Evolutionary conservation across 2,888 invertebrate genomes (phyloP), one percentile per base, ranked within the genome.

Genomic region (Anorthoa munda): DNA sequence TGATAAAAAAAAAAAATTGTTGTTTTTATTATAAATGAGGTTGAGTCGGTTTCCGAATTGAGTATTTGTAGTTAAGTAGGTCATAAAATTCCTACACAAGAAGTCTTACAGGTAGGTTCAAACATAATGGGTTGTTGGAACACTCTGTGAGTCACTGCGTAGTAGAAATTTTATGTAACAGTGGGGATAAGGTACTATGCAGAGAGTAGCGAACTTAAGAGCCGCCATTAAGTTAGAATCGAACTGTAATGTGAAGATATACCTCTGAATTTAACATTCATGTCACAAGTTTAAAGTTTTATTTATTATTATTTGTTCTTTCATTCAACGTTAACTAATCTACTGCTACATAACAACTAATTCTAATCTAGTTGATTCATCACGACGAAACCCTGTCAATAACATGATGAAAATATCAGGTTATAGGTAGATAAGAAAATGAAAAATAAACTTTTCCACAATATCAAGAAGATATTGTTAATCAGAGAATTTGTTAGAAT

Each of bases 351-450:
- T 3, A 58, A 4, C 17, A 58, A 31, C 31, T 7, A 59, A 39
- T 5, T 13, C 31, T 45, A 21, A 26, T 55, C 21, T 26, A 15
- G 26, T 1, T 31, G 72, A 59, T 46, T 48, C 15, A 64, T 58
- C 26, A 23, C 21, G 45, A 50, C 39, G 26, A 64, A 48, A 64
- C 0, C 15, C 9, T 65, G 46, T 59, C 75, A 75, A 53, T 53
- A 75, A 58, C 17, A 11, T 51, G 51, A n/a, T 31, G 31, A 58
- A 58, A 74, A 74, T 74, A 58, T 74, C 50, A 74, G 4, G 9
- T 26, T 12, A 56, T 58, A 51, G 75, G 59, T 75, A 51, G 75
- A 66, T 75, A 74, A 75, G 21, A 17, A 17, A n/a, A 31, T 48
- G 59, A 18, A 53, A 65, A 74, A 53, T 31, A 15, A 23, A 39